Percentiles rank a stretch among this genome's conserved stretches.
Conservation (phyloP, 1,140 invertebrate genomes). For the Trichonephila clavata region DNA sequence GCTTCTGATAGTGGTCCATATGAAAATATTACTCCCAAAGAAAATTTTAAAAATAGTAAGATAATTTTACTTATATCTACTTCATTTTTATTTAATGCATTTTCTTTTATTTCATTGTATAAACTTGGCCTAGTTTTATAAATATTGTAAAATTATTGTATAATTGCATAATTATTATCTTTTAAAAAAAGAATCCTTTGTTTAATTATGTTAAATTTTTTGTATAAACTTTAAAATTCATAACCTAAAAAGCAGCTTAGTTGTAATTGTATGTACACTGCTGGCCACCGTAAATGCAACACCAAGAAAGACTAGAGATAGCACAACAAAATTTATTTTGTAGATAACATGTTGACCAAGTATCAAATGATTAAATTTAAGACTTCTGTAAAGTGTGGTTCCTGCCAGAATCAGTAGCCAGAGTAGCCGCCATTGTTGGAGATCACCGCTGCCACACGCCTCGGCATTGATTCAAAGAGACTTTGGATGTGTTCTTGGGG, state of each 20-base stretch:
- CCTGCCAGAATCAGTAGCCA: no score
- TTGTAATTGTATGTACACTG: no score
- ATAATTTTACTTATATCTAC: background rate
- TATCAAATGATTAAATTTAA: no score
- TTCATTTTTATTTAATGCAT: background rate
- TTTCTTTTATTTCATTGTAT: background rate
- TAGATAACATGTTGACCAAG: no score
- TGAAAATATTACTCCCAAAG: conserved; percentile 15
- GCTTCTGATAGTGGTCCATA: conserved; percentile 9
- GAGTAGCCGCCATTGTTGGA: no score
- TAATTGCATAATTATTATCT: background rate
- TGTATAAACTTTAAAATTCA: background rate
- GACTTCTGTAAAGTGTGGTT: no score
- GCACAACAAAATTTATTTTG: no score
- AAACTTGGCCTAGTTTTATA: background rate
- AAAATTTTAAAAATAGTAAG: conserved; percentile 36
- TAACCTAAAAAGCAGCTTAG: background rate
- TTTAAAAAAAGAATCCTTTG: background rate
- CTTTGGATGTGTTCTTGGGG: no score
- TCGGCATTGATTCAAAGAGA: no score
- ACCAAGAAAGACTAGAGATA: no score
- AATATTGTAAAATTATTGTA: background rate
- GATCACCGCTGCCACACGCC: no score
- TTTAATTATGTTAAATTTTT: background rate
- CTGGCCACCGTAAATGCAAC: no score